These are phyloP conservation scores for Lamellibrachia columna DNA, from an alignment of 2,888 invertebrate genomes.

Conservation along the genomic window DNA sequence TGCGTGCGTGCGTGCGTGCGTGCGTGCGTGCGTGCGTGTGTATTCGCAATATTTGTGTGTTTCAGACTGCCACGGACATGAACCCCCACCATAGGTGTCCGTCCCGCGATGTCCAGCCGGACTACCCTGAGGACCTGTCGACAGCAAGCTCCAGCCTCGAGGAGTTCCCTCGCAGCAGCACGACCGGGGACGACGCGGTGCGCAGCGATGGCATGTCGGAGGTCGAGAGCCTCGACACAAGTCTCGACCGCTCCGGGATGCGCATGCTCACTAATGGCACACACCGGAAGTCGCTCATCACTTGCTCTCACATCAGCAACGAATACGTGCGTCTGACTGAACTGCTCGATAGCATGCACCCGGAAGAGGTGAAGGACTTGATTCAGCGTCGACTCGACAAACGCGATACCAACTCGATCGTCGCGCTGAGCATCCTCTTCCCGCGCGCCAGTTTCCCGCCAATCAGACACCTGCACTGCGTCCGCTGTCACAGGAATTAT, in stretches of 20 bases:
- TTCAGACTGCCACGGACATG: background rate
- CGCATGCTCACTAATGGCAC: background rate
- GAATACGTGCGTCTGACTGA: constrained; percentile 28
- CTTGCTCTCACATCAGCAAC: constrained; percentile 33
- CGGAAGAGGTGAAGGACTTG: constrained; percentile 26
- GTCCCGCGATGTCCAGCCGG: background rate
- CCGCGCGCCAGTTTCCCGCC: constrained; percentile 30
- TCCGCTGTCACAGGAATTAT: constrained; percentile 33
- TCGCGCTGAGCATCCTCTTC: constrained; percentile 32
- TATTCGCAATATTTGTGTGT: background rate
- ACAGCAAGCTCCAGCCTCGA: background rate
- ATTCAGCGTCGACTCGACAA: constrained; percentile 22
- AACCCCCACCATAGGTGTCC: background rate
- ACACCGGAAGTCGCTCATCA: constrained; percentile 24
- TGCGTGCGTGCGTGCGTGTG: background rate
- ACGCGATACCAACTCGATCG: constrained; percentile 32
- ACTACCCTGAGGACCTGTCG: constrained; percentile 4
- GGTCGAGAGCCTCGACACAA: constrained; percentile 10
- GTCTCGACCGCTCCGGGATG: background rate
- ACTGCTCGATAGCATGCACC: constrained; percentile 25
- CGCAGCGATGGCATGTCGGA: background rate
- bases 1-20: background rate
- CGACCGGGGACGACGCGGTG: background rate
- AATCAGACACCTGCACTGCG: constrained; percentile 28
- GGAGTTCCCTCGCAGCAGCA: background rate